phyloP scores from a whole-genome alignment of 2,113 vertebrate genomes.

The Mastomys coucha region DNA sequence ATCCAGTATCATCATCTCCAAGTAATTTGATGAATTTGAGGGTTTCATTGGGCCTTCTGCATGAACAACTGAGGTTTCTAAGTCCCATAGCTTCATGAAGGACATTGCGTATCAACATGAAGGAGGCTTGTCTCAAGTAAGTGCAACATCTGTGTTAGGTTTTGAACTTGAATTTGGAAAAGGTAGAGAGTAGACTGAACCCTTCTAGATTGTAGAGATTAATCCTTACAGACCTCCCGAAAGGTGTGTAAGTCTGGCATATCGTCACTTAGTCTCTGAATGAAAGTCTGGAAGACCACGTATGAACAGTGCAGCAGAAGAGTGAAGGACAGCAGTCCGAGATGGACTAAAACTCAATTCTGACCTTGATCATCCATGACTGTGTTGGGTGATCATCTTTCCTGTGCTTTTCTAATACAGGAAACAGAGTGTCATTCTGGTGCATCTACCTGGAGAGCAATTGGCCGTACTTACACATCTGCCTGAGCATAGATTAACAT shows the following conservation, averaged over 20 bases:
- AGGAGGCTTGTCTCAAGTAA: not conserved
- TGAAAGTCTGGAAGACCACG: not conserved
- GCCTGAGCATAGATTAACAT: no score
- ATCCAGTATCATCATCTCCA: no score
- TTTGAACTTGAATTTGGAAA: not conserved
- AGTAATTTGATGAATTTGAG: no score
- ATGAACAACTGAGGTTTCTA: not conserved
- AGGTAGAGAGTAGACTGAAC: not conserved
- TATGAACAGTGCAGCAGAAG: not conserved
- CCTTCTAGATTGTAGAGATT: not conserved
- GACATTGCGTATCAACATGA: not conserved
- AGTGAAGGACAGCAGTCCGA: not conserved
- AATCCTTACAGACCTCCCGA: not conserved
- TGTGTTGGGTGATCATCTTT: no score
- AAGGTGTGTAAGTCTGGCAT: not conserved
- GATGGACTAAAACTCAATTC: no score
- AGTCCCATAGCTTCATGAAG: not conserved
- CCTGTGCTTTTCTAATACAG: no score
- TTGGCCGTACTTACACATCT: no score
- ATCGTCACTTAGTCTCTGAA: not conserved
- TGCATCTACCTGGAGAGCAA: no score
- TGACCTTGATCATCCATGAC: no score
- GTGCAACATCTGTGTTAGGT: not conserved
- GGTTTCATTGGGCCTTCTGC: no score
- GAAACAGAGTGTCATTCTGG: no score